Evolutionary conservation across 2,888 invertebrate species (phyloP), one percentile per base, ranked within the genome.

Genomic region (Esperia sulphurella): DNA sequence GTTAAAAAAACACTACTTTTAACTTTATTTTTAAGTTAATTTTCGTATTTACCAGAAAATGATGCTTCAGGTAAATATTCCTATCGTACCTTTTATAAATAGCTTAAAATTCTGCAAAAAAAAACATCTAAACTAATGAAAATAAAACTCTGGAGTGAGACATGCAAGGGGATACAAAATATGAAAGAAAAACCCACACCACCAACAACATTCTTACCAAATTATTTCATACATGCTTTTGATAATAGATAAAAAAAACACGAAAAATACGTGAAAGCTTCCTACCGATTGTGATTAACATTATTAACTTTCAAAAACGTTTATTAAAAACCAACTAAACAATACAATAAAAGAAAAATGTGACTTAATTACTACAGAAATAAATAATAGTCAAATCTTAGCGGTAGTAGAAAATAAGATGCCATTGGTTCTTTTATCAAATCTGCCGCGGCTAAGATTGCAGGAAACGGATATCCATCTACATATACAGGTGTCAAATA

Each of bases 221-320:
- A 51, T 48, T 75, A 82, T 78, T 82, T 78, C 86, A 87, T 85
- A 88, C 88, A 88, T 87, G 88, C 88, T 85, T 83, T 46, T 14
- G 33, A 28, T 14, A 35, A 35, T n/a, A n/a, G 6, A 44, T 37
- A 35, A 41, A 21, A 37, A 6, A 13, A 13, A 35, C 12, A 38
- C 10, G 3, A 35, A 30, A 21, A 31, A 61, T 65, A 80, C 79
- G 74, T 86, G 88, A 89, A 89, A 88, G 87, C 88, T 85, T 83
- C 81, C 71, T 78, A 80, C 54, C 77, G 88, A 88, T 88, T 88
- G 88, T 88, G 88, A 87, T 72, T n/a, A 57, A 55, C 43, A 53
- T 43, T 45, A 13, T 4, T 6, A 55, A 55, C 57, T 61, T 69
- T 53, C 48, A 67, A 71, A 76, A 70, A 68, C 57, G 68, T 86